Evolutionary conservation across 1,140 invertebrate genomes (phyloP).

Genomic region (Triops longicaudatus): DNA sequence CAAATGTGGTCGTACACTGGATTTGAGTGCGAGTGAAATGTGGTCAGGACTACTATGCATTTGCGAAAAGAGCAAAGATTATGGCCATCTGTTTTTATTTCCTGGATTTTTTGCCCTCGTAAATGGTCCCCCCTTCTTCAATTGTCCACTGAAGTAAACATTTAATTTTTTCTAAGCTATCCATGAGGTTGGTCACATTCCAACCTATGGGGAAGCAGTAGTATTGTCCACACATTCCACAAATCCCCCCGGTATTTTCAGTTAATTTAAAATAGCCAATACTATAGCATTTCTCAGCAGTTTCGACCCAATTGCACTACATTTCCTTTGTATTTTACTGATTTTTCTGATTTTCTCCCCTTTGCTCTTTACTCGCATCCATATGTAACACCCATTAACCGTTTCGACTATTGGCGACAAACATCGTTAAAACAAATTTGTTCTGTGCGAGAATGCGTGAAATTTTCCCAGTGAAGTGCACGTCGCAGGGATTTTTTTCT

Average conservation of each 20-base stretch:
- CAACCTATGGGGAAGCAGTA: neutral
- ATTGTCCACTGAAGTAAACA: neutral
- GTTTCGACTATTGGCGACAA: neutral
- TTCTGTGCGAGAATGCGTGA: neutral
- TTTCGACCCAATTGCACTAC: too few species aligned
- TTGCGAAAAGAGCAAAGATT: conserved; percentile 10
- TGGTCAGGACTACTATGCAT: conserved; percentile 14
- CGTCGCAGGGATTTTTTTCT: neutral
- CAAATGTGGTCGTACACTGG: neutral
- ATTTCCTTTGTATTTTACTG: neutral
- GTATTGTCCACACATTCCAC: conserved; percentile 11
- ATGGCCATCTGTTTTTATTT: neutral
- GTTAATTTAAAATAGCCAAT: neutral
- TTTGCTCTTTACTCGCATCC: neutral
- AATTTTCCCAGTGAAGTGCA: conserved; percentile 3
- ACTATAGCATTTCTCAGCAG: neutral
- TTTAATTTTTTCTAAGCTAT: neutral
- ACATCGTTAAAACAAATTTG: neutral
- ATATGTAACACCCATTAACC: neutral
- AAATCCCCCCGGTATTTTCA: conserved; percentile 8
- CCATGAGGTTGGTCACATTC: neutral
- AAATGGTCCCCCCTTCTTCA: neutral
- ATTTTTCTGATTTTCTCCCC: neutral
- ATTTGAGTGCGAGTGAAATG: neutral
- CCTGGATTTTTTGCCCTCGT: neutral